These are phyloP conservation scores for Leptinotarsa rubiginosa DNA, from an alignment of 2,888 invertebrate genomes.

Conservation along the genomic window DNA sequence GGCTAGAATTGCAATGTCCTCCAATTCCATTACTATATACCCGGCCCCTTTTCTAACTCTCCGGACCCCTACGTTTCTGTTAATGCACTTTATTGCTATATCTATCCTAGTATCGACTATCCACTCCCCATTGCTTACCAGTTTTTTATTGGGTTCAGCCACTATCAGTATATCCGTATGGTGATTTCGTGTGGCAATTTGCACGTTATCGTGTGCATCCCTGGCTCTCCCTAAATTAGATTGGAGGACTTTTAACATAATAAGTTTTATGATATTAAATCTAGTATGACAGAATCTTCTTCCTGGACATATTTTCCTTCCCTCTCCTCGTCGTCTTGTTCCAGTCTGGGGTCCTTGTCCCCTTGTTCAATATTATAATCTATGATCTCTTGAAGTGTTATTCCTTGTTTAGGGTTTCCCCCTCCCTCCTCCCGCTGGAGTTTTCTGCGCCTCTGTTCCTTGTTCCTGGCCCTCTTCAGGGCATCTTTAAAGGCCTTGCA, in stretches of 20 bases:
- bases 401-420: not conserved
- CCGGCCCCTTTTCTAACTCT: not conserved
- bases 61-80: slow-evolving; percentile 19
- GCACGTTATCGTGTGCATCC: slow-evolving; percentile 5
- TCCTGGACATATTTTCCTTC: not conserved
- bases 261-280: not conserved
- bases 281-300: not conserved
- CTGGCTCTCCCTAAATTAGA: slow-evolving; percentile 1
- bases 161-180: not conserved
- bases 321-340: not conserved
- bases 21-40: not conserved
- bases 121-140: not conserved
- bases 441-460: not conserved
- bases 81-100: slow-evolving; percentile 13
- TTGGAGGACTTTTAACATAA: slow-evolving; percentile 4
- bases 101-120: slow-evolving; percentile 2
- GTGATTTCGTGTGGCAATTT: not conserved
- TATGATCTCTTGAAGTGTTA: not conserved
- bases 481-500: slow-evolving; percentile 16
- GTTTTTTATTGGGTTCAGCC: not conserved
- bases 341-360: not conserved
- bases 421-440: not conserved
- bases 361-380: not conserved
- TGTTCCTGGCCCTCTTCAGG: not conserved
- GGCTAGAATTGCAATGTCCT: not conserved